Base-by-base conservation (phyloP, 2,113 vertebrate genomes). In the Chauna torquata region DNA sequence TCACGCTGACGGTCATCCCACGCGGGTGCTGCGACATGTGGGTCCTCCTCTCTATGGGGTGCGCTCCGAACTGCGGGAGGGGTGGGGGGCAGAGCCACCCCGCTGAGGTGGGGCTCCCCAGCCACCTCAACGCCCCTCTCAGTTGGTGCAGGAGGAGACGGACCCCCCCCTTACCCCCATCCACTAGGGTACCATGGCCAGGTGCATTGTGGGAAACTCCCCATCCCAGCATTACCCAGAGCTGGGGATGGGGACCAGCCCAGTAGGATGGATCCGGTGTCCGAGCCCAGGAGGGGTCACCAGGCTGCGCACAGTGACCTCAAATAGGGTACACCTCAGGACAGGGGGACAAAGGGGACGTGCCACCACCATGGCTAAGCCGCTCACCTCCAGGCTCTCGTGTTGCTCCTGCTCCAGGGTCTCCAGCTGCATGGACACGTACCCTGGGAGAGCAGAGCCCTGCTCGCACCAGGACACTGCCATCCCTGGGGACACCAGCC, bases 1-100 rank as follows among this genome's bases (percentile, higher is more conserved):
- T 97, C 92, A 96, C 98, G 9, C 95, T 96, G 81, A 99, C 92
- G 76, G 97, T 80, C 97, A 99, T 96, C 78, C 96, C 96, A 4
- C 97, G 97, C 0, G 97, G 96, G 36, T 93, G 92, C 91, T 94
- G 98, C 93, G 98, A 84, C 83, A 99, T 92, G 75, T 95, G 98
- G 44, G 62, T 98, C 86, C 95, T 99, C 82, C 93, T 98, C 44
- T 99, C 98, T 96, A 98, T 65, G 22, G 96, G 97, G 49, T 98
- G 95, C 18, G 89, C 87, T 61, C 81, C 89, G 8, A 98, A 96
- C 99, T 99, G 95, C 11, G 54, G 84, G 52, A 75, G 66, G 80
- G 25, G 11, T 19, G 23, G 32, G n/a, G 30, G 54, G 25, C 17
- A 85, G 47, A 58, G 28, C 42, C 38, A 59, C 34, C 34, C 9